Evolutionary conservation across 2,888 invertebrate species (phyloP).

Genomic region (Andrena chrysosceles): DNA sequence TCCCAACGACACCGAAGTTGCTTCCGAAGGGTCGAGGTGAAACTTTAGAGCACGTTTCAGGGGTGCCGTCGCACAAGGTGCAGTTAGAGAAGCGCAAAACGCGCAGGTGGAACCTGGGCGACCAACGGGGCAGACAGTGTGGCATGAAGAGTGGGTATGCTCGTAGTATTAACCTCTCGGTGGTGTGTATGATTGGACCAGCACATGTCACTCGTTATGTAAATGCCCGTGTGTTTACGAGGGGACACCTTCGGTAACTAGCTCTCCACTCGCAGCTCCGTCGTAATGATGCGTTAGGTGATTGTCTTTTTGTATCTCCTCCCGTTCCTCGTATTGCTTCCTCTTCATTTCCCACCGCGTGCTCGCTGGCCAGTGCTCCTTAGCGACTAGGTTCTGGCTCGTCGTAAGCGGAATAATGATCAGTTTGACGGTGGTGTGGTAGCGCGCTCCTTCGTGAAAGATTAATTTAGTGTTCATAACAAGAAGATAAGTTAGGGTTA

Average conservation of each 20-base stretch:
- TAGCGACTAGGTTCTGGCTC: slow-evolving; percentile 35
- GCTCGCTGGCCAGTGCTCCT: slow-evolving; percentile 50
- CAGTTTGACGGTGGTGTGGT: slow-evolving; percentile 19
- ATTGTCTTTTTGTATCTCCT: slow-evolving; percentile 56
- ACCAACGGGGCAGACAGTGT: slow-evolving; percentile 49
- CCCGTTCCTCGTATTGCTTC: slow-evolving; percentile 33
- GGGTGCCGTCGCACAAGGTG: neutral
- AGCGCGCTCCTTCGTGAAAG: slow-evolving; percentile 8
- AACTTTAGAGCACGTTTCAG: neutral
- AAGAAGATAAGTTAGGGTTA: neutral
- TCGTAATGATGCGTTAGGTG: slow-evolving; percentile 73
- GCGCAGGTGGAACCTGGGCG: slow-evolving; percentile 41
- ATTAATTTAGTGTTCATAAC: slow-evolving; percentile 37
- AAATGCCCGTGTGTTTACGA: slow-evolving; percentile 82
- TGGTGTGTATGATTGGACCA: slow-evolving; percentile 80
- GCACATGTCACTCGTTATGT: slow-evolving; percentile 84
- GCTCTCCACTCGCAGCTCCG: slow-evolving; percentile 70
- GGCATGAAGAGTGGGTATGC: slow-evolving; percentile 61
- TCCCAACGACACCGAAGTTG: neutral
- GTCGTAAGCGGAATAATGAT: slow-evolving; percentile 44
- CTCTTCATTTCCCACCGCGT: slow-evolving; percentile 26
- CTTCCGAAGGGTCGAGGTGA: neutral
- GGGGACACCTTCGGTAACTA: slow-evolving; percentile 80
- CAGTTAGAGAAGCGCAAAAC: neutral
- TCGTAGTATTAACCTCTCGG: slow-evolving; percentile 68